Evolutionary conservation across 1,140 invertebrate genomes (phyloP).

Genomic region (Bombus waltoni): DNA sequence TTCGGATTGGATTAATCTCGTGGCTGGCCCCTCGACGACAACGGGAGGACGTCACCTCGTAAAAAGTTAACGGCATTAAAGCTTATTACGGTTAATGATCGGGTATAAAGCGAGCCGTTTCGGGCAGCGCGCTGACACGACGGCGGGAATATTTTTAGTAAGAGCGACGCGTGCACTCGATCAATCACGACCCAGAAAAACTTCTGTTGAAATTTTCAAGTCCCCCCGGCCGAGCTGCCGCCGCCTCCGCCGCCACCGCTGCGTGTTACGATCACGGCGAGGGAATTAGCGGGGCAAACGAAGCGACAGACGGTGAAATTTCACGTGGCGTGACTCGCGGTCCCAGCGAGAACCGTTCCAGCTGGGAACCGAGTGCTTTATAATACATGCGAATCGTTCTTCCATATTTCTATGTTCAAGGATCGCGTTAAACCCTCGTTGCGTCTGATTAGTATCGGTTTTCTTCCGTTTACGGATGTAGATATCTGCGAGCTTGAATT

Average conservation of each 20-base stretch:
- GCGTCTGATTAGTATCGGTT: background rate
- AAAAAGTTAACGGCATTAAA: slow-evolving; percentile 9
- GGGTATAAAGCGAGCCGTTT: background rate
- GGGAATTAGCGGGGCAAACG: slow-evolving; percentile 30
- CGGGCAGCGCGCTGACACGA: background rate
- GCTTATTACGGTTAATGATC: slow-evolving; percentile 32
- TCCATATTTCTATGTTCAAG: background rate
- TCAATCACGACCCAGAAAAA: slow-evolving; percentile 52
- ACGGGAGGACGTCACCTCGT: background rate
- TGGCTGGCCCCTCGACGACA: background rate
- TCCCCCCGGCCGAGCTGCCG: background rate
- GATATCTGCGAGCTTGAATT: background rate
- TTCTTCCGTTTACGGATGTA: background rate
- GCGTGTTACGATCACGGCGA: slow-evolving; percentile 12
- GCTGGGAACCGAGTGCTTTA: background rate
- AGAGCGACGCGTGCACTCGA: slow-evolving; percentile 29
- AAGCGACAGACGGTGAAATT: slow-evolving; percentile 49
- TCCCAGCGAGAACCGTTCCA: slow-evolving; percentile 4
- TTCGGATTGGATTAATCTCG: slow-evolving; percentile 4
- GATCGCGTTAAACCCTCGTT: background rate
- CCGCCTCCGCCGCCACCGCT: background rate
- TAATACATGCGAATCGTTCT: slow-evolving; percentile 4
- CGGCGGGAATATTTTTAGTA: slow-evolving; percentile 20
- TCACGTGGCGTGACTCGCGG: slow-evolving; percentile 30
- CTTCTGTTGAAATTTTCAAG: slow-evolving; percentile 37